Conservation (phyloP, 1,140 invertebrate genomes). For the Penaeus vannamei region DNA sequence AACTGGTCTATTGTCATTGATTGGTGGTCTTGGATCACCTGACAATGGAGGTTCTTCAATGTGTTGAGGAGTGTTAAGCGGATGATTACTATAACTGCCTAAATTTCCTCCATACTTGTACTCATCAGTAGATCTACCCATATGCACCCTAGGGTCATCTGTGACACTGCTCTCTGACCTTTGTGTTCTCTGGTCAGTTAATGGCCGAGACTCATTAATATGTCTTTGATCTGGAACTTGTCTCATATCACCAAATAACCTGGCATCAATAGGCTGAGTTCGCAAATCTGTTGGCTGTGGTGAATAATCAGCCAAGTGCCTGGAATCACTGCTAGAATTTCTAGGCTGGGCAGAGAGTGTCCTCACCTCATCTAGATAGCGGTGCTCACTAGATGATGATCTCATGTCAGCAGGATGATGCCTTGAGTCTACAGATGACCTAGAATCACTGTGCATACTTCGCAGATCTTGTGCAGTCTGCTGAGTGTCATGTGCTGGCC, state of each 20-base stretch:
- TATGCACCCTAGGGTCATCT: not conserved
- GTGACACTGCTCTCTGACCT: not conserved
- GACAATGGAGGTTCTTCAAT: slow-evolving; percentile 40
- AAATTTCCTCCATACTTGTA: slow-evolving; percentile 47
- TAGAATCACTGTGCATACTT: not conserved
- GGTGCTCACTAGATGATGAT: slow-evolving; percentile 41
- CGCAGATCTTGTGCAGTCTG: slow-evolving; percentile 49
- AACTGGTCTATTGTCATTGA: slow-evolving; percentile 19
- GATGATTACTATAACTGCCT: slow-evolving; percentile 10
- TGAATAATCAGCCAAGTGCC: slow-evolving; percentile 51
- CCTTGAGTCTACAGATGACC: slow-evolving; percentile 1
- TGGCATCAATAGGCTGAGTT: slow-evolving; percentile 44
- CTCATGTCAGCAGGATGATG: slow-evolving; percentile 38
- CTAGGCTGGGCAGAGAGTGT: slow-evolving; percentile 39
- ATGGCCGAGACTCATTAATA: not conserved
- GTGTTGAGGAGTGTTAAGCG: slow-evolving; percentile 13
- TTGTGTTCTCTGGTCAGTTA: not conserved
- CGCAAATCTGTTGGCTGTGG: slow-evolving; percentile 53
- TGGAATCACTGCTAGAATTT: slow-evolving; percentile 19
- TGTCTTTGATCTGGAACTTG: slow-evolving; percentile 32
- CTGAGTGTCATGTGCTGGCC: slow-evolving; percentile 1
- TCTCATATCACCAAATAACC: slow-evolving; percentile 31
- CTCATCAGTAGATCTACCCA: slow-evolving; percentile 3
- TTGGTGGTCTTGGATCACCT: not conserved
- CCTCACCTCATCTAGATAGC: slow-evolving; percentile 39